These are phyloP conservation scores for Xestobium rufovillosum DNA, from an alignment of 2,888 invertebrate genomes.

Conservation along the genomic window DNA sequence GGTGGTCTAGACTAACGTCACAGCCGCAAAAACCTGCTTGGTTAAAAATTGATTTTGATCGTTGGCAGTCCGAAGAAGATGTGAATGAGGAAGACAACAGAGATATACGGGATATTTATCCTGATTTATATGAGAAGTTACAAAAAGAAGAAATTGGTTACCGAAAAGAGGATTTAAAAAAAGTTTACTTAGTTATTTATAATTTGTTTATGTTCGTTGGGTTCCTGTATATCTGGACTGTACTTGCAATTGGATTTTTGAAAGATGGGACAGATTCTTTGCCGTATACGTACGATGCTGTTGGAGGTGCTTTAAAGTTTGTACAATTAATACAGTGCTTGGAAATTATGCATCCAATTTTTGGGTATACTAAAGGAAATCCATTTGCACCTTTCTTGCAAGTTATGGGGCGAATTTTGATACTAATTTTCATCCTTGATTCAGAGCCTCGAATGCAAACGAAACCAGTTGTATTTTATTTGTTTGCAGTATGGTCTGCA, in stretches of 20 bases:
- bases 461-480: constrained; percentile 78
- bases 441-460: constrained; percentile 79
- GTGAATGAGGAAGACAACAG: constrained; percentile 57
- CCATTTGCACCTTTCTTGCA: constrained; percentile 67
- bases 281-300: constrained; percentile 60
- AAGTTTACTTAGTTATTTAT: constrained; percentile 80
- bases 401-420: constrained; percentile 68
- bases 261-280: constrained; percentile 68
- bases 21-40: constrained; percentile 81
- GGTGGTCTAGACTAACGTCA: constrained; percentile 81
- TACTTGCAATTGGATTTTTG: constrained; percentile 66
- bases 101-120: constrained; percentile 70
- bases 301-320: constrained; percentile 72
- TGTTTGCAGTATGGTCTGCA: constrained; percentile 77
- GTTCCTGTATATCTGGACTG: constrained; percentile 66
- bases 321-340: constrained; percentile 75
- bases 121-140: constrained; percentile 63
- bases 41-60: constrained; percentile 91
- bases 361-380: constrained; percentile 80
- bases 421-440: constrained; percentile 51
- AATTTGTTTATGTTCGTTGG: constrained; percentile 87
- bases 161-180: constrained; percentile 67
- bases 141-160: constrained; percentile 74
- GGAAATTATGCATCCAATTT: constrained; percentile 82
- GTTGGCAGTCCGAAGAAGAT: constrained; percentile 76